Evolutionary conservation across 2,113 vertebrate species (phyloP), one percentile per base, ranked within the genome.

Genomic region (Ciconia stormi): DNA sequence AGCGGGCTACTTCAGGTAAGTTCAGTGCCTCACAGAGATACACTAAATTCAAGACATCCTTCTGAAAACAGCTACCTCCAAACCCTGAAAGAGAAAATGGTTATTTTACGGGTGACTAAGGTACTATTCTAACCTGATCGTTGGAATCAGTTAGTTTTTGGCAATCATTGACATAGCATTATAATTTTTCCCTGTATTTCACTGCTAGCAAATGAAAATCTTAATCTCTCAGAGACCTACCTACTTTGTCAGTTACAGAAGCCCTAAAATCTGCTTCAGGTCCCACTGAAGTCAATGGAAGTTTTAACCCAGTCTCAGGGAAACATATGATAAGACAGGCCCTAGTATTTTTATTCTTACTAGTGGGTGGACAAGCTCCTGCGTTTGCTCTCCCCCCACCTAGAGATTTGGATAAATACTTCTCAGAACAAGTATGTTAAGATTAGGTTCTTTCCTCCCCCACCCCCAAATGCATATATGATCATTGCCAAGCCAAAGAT

Each of bases 11-110:
- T 96, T 99, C 99, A 11, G 99, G 99, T 66, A 99, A 98, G 96
- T 99, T 99, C 91, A 99, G 98, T 66, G 99, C 99, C 96, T 99
- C 99, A 82, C 99, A 99, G 82, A 99, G 98, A 96, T 99, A 99
- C 55, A 99, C 99, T 96, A 99, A 98, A 95, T 99, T 99, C 90
- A 99, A 97, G 83, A 99, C 99, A 94, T 99, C 99, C 96, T 99
- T 99, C 97, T 99, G 99, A 97, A 99, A 99, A 97, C 99, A 99
- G 98, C 99, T 99, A 40, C 99, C 99, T 95, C 99, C 99, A 96
- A 99, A 99, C 52, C 99, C 99, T 99, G 85, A 85, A 93, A 96
- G 17, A 38, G 49, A 91, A 85, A 82, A 55, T 6, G 3, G 11
- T 88, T 88, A 46, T 70, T 88, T 87, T 62, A 89, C 19, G 61